phyloP scores from a whole-genome alignment of 2,888 invertebrate genomes.

The Ptychoptera contaminata region DNA sequence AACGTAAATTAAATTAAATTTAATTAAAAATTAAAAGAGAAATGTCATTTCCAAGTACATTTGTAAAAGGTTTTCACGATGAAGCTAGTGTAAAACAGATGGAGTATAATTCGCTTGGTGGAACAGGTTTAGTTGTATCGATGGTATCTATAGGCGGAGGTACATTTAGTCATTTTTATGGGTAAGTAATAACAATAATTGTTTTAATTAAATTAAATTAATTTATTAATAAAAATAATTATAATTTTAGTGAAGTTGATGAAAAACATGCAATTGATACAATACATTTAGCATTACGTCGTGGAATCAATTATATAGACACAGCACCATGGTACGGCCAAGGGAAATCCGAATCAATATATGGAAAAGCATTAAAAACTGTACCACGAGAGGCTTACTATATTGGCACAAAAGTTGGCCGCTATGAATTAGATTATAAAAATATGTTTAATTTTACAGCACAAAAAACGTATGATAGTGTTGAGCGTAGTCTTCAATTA shows the following conservation, averaged over 20 bases:
- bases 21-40: not conserved
- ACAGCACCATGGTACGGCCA: slow-evolving; percentile 89
- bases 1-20: too few relatives aligned
- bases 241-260: slow-evolving; percentile 37
- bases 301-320: slow-evolving; percentile 83
- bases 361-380: slow-evolving; percentile 66
- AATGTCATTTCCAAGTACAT: slow-evolving; percentile 38
- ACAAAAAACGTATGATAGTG: slow-evolving; percentile 54
- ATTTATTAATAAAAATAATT: too few relatives aligned
- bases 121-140: slow-evolving; percentile 56
- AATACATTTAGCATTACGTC: slow-evolving; percentile 51
- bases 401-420: slow-evolving; percentile 82
- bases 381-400: slow-evolving; percentile 73
- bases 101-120: slow-evolving; percentile 57
- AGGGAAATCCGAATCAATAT: slow-evolving; percentile 62
- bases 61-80: slow-evolving; percentile 47
- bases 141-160: slow-evolving; percentile 61
- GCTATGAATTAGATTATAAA: slow-evolving; percentile 53
- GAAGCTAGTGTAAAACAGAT: slow-evolving; percentile 42
- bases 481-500: slow-evolving; percentile 55
- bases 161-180: slow-evolving; percentile 54
- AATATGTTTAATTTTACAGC: slow-evolving; percentile 77
- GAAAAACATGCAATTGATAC: slow-evolving; percentile 51
- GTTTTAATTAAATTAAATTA: not conserved
- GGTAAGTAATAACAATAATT: slow-evolving; percentile 34